Percentiles rank a stretch among this genome's conserved stretches.
These are phyloP conservation scores for Drosophila stalkeri DNA, from an alignment of 2,888 invertebrate species.

Conservation along the genomic window DNA sequence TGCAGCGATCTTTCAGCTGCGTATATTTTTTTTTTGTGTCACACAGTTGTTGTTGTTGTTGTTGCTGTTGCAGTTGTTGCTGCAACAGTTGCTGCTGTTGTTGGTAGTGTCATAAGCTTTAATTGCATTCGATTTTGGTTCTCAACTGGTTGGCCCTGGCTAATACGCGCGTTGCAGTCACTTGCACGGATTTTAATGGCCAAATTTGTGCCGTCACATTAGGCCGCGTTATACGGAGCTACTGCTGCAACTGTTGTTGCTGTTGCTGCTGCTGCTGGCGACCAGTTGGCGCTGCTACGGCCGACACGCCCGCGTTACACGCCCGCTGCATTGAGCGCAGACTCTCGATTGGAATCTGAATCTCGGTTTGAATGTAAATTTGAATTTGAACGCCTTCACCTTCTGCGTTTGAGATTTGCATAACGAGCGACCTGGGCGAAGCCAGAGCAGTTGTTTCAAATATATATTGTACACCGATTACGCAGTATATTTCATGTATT, in stretches of 20 bases:
- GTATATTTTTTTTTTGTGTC: slow-evolving; percentile 32
- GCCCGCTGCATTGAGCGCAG: slow-evolving; percentile 42
- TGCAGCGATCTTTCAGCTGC: slow-evolving; percentile 56
- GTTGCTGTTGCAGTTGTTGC: slow-evolving; percentile 28
- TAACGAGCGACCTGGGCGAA: slow-evolving; percentile 44
- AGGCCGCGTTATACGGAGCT: slow-evolving; percentile 40
- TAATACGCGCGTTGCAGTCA: slow-evolving; percentile 61
- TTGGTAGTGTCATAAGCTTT: slow-evolving; percentile 67
- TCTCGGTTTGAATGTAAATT: slow-evolving; percentile 33
- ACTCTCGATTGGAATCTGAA: slow-evolving; percentile 18
- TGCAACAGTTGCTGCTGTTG: slow-evolving; percentile 35
- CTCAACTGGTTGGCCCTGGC: slow-evolving; percentile 74
- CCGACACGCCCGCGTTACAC: slow-evolving; percentile 48
- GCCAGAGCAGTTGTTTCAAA: slow-evolving; percentile 32
- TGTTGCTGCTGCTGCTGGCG: slow-evolving; percentile 26
- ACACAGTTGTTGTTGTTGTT: slow-evolving; percentile 35
- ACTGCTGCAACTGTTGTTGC: slow-evolving; percentile 23
- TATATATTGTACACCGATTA: slow-evolving; percentile 32
- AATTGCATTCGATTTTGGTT: slow-evolving; percentile 73
- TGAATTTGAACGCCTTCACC: slow-evolving; percentile 51
- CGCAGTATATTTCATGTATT: slow-evolving; percentile 31
- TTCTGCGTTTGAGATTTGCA: slow-evolving; percentile 50
- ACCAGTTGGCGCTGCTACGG: slow-evolving; percentile 39
- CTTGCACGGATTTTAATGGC: slow-evolving; percentile 57
- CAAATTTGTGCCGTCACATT: slow-evolving; percentile 67